phyloP scores from a whole-genome alignment of 1,140 invertebrate species.

The Xylocopa sonorina region DNA sequence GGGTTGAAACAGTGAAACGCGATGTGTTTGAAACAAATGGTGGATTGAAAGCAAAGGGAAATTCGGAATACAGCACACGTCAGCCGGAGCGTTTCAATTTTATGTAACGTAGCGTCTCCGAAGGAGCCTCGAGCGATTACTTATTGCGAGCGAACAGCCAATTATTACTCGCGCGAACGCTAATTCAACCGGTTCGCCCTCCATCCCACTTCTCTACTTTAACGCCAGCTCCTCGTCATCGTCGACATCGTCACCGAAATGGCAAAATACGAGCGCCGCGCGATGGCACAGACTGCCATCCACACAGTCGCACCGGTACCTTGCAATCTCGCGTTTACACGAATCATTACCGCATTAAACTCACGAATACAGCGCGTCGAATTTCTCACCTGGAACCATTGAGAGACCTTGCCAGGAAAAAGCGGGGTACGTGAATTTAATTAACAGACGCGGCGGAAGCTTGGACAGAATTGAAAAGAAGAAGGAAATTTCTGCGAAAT shows the following conservation, averaged over 20 bases:
- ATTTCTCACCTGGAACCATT: slow-evolving; percentile 49
- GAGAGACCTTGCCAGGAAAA: slow-evolving; percentile 10
- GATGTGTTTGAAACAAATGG: not conserved
- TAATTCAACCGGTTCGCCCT: slow-evolving; percentile 19
- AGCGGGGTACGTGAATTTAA: slow-evolving; percentile 36
- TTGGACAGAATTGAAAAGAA: slow-evolving; percentile 12
- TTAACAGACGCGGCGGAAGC: slow-evolving; percentile 30
- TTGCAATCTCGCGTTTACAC: slow-evolving; percentile 45
- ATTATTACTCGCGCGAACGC: slow-evolving; percentile 54
- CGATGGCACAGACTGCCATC: slow-evolving; percentile 20
- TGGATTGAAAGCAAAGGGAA: not conserved
- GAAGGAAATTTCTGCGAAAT: slow-evolving; percentile 17
- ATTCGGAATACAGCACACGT: not conserved
- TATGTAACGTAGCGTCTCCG: slow-evolving; percentile 13
- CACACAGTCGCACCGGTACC: not conserved
- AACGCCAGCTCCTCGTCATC: slow-evolving; percentile 21
- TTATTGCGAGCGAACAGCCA: slow-evolving; percentile 54
- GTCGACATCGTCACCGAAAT: not conserved
- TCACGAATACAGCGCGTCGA: slow-evolving; percentile 41
- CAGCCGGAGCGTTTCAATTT: slow-evolving; percentile 24
- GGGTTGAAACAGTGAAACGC: not conserved
- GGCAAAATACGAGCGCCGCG: not conserved
- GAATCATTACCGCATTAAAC: slow-evolving; percentile 53
- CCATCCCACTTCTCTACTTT: slow-evolving; percentile 26
- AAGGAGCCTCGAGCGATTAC: slow-evolving; percentile 47